Evolutionary conservation across 1,140 invertebrate species (phyloP), one percentile per base, ranked within the genome.

Genomic region (Tribolium castaneum): DNA sequence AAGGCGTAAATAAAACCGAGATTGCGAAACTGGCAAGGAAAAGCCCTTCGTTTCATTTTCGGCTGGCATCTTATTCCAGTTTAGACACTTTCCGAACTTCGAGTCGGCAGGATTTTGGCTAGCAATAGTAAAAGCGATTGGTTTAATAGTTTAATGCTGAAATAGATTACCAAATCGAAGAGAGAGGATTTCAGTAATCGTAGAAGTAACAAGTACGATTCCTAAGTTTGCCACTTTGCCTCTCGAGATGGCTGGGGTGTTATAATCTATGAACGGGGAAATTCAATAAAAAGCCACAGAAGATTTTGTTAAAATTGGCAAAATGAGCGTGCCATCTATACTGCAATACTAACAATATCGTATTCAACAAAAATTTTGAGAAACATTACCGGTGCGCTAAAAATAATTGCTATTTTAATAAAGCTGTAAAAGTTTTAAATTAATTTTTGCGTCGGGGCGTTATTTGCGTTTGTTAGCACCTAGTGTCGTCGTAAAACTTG

Each of bases 71-170:
- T 66, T 66, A 66, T 66, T 66, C 59, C 7, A 66, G 59, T 66
- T 66, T 66, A 66, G 59, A 66, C 59, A 66, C 25, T 66, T 66
- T 4, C 9, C 4, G 59, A 66, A 66, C 25, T 66, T 66, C 25
- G 25, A 66, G 59, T 66, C 59, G 59, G 59, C 59, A 9, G 59
- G 59, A 66, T 66, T 66, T 35, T 66, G 59, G 30, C 59, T 66
- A 73, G 45, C 52, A 73, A 73, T 30, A 54, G 71, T 54, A 73
- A 52, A 75, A 75, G 52, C 77, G 39, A 74, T 78, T 75, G 52
- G 34, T 78, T 78, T 78, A 78, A 78, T 78, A 78, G 77, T 78
- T 78, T 78, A 78, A 78, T 78, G 62, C 77, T 70, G 72, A 78
- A 78, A 78, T 78, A 78, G 77, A 78, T 78, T 78, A 78, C 71